A percentile compares a stretch with the other conserved stretches of the same genome.
Conservation (phyloP, 2,797 vertebrate species). For the Lepus townsendii region DNA sequence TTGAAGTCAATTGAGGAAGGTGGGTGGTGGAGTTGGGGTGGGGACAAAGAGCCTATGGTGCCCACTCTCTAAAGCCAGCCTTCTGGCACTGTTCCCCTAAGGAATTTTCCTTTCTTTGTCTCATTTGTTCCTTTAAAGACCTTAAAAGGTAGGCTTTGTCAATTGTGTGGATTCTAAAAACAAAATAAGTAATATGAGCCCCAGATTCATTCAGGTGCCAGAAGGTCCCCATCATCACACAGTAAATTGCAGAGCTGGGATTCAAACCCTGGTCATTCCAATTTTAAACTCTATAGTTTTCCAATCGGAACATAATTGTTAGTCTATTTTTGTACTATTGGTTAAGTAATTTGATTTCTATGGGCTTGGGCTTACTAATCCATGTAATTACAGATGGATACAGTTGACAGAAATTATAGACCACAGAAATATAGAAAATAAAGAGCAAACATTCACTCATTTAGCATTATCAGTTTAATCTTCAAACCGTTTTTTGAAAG, state of each 20-base stretch:
- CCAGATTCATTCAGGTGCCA: neutral
- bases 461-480: slow-evolving; percentile 69
- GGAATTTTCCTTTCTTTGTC: neutral
- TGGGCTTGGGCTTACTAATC: slow-evolving; percentile 59
- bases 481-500: neutral
- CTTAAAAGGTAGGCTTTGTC: neutral
- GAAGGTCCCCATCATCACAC: neutral
- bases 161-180: neutral
- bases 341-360: slow-evolving; percentile 66
- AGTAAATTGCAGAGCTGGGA: neutral
- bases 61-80: neutral
- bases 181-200: neutral
- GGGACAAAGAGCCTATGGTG: too few species aligned
- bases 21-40: neutral
- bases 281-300: slow-evolving; percentile 28
- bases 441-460: slow-evolving; percentile 36
- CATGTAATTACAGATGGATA: slow-evolving; percentile 68
- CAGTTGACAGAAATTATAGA: slow-evolving; percentile 70
- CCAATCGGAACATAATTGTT: neutral
- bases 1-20: neutral
- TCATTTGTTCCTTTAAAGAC: neutral
- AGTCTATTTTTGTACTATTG: slow-evolving; percentile 45
- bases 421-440: slow-evolving; percentile 52
- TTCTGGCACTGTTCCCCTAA: neutral
- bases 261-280: neutral